phyloP scores from a whole-genome alignment of 2,113 vertebrate genomes.

The Herpetotheres cachinnans region DNA sequence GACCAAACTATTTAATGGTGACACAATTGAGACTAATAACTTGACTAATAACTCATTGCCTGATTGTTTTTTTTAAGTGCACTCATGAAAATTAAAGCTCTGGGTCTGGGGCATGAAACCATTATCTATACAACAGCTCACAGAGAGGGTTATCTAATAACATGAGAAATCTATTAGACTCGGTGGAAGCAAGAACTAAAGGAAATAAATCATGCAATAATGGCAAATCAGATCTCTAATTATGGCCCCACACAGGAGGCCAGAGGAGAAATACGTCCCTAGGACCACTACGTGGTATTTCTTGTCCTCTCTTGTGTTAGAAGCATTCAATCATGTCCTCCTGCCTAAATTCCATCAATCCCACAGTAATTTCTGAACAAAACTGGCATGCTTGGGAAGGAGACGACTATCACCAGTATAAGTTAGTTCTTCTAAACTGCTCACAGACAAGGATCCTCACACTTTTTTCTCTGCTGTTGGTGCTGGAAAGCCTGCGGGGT shows the following conservation, averaged over 20 bases:
- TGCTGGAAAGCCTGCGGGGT: neutral
- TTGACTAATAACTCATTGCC: constrained; percentile 48
- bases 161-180: constrained; percentile 52
- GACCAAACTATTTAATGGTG: constrained; percentile 22
- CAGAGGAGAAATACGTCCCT: neutral
- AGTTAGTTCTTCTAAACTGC: neutral
- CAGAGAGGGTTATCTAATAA: constrained; percentile 52
- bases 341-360: neutral
- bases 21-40: constrained; percentile 40
- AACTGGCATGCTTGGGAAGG: neutral
- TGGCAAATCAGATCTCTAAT: constrained; percentile 56
- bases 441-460: neutral
- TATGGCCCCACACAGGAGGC: neutral
- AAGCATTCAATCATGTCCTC: neutral
- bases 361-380: neutral
- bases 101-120: constrained; percentile 16
- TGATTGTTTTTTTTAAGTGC: constrained; percentile 55
- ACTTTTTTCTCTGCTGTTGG: neutral
- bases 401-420: neutral
- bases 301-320: neutral
- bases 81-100: constrained; percentile 59
- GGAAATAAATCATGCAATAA: constrained; percentile 64
- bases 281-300: neutral
- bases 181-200: neutral
- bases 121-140: constrained; percentile 50